A percentile compares a stretch with the other conserved stretches of the same genome.
Conservation (phyloP, 2,113 vertebrate species). For the Procapra przewalskii region DNA sequence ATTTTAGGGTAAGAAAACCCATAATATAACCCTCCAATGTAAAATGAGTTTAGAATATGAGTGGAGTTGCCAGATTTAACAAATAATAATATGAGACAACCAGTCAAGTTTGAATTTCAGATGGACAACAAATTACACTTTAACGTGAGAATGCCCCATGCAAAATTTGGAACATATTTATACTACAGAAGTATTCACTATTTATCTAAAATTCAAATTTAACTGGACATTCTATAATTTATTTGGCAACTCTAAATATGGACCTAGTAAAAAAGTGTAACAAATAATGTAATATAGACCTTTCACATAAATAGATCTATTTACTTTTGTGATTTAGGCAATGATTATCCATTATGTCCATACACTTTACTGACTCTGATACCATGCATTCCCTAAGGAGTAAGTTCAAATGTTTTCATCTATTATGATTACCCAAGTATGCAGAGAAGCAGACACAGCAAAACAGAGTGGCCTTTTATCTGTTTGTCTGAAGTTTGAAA, state of each 20-base stretch:
- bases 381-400: neutral
- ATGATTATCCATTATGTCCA: neutral
- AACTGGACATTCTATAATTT: neutral
- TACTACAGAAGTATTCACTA: neutral
- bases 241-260: neutral
- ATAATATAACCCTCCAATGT: neutral
- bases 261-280: neutral
- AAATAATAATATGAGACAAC: conserved; percentile 5
- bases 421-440: neutral
- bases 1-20: conserved; percentile 17
- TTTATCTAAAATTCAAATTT: conserved; percentile 12
- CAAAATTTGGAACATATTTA: neutral
- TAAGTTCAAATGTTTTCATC: neutral
- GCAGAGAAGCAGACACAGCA: neutral
- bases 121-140: neutral
- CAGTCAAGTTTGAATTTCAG: conserved; percentile 17
- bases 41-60: conserved; percentile 4
- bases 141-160: neutral
- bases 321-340: neutral
- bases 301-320: neutral
- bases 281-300: neutral
- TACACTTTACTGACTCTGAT: neutral
- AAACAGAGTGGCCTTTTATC: neutral
- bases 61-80: neutral
- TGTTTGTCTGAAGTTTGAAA: conserved; percentile 2